Percentiles rank a stretch among this genome's conserved stretches.
phyloP scores from a whole-genome alignment of 1,140 invertebrate species.

The Frieseomelitta varia region DNA sequence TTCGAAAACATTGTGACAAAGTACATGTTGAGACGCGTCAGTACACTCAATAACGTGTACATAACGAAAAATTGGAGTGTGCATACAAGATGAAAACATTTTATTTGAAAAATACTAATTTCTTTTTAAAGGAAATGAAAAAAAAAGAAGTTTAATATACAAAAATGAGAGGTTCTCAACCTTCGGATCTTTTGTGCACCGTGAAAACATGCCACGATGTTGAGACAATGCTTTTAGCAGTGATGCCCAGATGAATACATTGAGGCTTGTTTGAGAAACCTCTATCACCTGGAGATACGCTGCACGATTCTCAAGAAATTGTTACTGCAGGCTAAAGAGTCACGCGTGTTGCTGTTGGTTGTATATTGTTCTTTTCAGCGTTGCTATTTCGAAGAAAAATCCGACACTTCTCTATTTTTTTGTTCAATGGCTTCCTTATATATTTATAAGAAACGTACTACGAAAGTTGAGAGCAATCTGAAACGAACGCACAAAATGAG shows the following conservation, averaged over 20 bases:
- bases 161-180: constrained; percentile 67
- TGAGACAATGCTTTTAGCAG: constrained; percentile 43
- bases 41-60: background rate
- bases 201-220: constrained; percentile 48
- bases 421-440: constrained; percentile 56
- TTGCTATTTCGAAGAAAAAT: background rate
- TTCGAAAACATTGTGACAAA: constrained; percentile 17
- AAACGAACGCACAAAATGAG: constrained; percentile 26
- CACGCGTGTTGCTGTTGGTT: background rate
- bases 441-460: background rate
- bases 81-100: background rate
- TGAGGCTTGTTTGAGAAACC: background rate
- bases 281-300: background rate
- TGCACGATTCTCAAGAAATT: background rate
- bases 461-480: constrained; percentile 65
- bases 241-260: constrained; percentile 54
- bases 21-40: background rate
- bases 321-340: background rate
- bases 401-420: constrained; percentile 39
- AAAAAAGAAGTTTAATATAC: constrained; percentile 49
- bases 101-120: constrained; percentile 9
- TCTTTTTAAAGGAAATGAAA: constrained; percentile 27
- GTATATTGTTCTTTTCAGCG: background rate
- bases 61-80: background rate
- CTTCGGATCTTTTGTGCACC: constrained; percentile 44